Conservation (phyloP, 2,888 invertebrate genomes). For the Octonoba sinensis region DNA sequence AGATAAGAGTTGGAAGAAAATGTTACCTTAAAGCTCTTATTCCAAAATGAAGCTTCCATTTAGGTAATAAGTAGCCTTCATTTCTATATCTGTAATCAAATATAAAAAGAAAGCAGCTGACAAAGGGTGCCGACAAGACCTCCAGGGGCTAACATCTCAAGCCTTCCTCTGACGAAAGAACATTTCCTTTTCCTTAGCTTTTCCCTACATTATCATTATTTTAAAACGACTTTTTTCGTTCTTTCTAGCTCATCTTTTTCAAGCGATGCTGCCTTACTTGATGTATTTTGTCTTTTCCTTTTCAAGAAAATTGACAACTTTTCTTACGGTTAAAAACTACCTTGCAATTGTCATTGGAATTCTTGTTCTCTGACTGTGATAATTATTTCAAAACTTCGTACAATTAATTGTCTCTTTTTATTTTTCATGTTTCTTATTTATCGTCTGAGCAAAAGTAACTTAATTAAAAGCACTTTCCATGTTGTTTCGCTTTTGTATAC, state of each 20-base stretch:
- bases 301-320: slow-evolving; percentile 20
- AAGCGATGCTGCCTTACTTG: slow-evolving; percentile 4
- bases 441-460: too few species aligned
- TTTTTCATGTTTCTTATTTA: neutral
- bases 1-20: too few species aligned
- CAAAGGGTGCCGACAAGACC: slow-evolving; percentile 54
- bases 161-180: slow-evolving; percentile 31
- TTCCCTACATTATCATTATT: slow-evolving; percentile 46
- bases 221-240: slow-evolving; percentile 46
- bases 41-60: slow-evolving; percentile 42
- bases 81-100: slow-evolving; percentile 16
- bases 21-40: neutral
- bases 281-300: slow-evolving; percentile 35
- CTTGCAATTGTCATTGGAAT: slow-evolving; percentile 40
- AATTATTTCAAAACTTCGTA: slow-evolving; percentile 29
- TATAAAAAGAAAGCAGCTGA: slow-evolving; percentile 2
- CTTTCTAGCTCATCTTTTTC: slow-evolving; percentile 29
- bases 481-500: too few species aligned
- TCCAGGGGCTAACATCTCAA: slow-evolving; percentile 18
- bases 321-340: neutral
- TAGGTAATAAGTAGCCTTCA: slow-evolving; percentile 38
- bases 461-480: too few species aligned
- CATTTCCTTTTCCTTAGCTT: slow-evolving; percentile 14
- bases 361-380: slow-evolving; percentile 1
- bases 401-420: slow-evolving; percentile 40